Base-by-base conservation (phyloP, 2,888 invertebrate genomes). In the Ischnus inquisitorius region DNA sequence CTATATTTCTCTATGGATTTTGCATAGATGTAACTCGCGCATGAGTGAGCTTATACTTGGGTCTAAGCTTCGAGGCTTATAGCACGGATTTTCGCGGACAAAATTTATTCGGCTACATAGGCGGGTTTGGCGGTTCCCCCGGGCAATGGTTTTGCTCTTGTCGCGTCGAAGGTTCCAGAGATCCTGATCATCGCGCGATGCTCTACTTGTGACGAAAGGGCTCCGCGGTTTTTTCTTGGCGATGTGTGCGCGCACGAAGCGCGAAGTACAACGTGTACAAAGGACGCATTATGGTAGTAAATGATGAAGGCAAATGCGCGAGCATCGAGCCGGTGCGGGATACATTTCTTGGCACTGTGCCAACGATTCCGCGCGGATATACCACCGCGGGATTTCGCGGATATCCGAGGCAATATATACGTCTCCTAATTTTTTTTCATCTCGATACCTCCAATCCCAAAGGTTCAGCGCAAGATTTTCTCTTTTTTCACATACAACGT, bases 71-170 rank as follows among this genome's bases (percentile, higher is more conserved):
- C 54, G 12, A 54, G 16, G 54, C 22, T 54, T 51, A 51, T 51
- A 51, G 16, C 19, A 10, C 19, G 51, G 51, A 51, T 51, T 54
- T 69, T 65, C 39, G 34, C 19, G 39, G 34, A 41, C 14, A 19
- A 69, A 69, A 69, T 69, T 69, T 69, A 69, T 69, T 69, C 69
- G 34, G 54, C 54, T 54, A 19, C 51, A 54, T 69, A 34, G 39
- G 14, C 16, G 41, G 14, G n/a, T 46, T 19, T 34, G 22, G 14
- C 14, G 39, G 54, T n/a, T n/a, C 51, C 54, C 51, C 39, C 69
- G 14, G 54, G 39, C 54, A 51, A 34, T 19, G 39, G 34, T 69
- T 41, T 54, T 39, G 54, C 69, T 51, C 54, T 34, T 69, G 69
- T 51, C 54, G 51, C 34, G 51, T 51, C 51, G 19, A 69, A 51